Percentiles rank a stretch among this genome's conserved stretches.
Evolutionary conservation across 2,797 vertebrate species (phyloP).

Genomic region (Peromyscus eremicus): DNA sequence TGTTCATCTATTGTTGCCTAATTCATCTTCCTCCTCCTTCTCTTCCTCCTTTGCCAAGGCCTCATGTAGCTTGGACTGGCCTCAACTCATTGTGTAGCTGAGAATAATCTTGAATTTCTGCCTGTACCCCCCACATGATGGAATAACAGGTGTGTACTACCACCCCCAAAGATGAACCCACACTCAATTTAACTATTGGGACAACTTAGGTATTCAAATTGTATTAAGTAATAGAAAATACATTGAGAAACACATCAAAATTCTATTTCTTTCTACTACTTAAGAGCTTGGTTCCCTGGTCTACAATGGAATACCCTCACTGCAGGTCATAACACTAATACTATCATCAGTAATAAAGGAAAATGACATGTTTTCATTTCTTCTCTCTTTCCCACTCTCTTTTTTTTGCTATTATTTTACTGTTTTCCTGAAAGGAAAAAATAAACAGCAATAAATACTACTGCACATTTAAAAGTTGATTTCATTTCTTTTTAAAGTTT

Average conservation of each 20-base stretch:
- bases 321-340: background rate
- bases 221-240: background rate
- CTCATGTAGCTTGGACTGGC: background rate
- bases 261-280: background rate
- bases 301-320: background rate
- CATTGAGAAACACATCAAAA: background rate
- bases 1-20: background rate
- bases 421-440: constrained; percentile 28
- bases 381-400: background rate
- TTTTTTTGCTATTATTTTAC: background rate
- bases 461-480: constrained; percentile 4
- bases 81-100: background rate
- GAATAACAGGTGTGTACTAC: background rate
- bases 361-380: background rate
- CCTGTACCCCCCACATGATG: background rate
- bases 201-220: background rate
- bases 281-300: background rate
- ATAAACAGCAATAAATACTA: constrained; percentile 48
- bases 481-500: constrained; percentile 64
- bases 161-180: background rate
- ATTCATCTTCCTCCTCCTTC: background rate
- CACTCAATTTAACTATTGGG: background rate
- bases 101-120: background rate
- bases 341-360: background rate
- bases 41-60: background rate